Percentiles rank a stretch among this genome's conserved stretches.
Evolutionary conservation across 2,888 invertebrate genomes (phyloP).

Genomic region (Cremastinae sp.): DNA sequence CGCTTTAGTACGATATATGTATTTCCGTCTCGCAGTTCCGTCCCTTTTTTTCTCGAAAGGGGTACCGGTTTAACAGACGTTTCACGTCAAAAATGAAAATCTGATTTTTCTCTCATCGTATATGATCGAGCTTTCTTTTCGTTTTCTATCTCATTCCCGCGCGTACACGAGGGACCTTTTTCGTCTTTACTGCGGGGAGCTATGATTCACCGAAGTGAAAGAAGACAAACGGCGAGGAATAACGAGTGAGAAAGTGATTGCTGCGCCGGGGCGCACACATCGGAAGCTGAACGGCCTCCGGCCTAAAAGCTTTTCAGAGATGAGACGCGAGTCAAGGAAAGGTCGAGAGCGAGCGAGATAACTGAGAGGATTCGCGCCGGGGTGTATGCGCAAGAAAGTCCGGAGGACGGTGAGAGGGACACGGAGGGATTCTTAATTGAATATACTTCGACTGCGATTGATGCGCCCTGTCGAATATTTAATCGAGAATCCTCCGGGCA

Average conservation of each 20-base stretch:
- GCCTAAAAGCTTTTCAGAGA: conserved; percentile 50
- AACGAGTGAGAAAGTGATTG: conserved; percentile 55
- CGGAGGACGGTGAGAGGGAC: conserved; percentile 35
- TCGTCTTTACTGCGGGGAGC: conserved; percentile 5
- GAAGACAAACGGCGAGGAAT: conserved; percentile 44
- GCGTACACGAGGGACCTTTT: neutral
- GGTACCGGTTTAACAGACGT: too few relatives aligned
- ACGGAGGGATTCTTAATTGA: conserved; percentile 71
- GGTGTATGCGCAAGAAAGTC: conserved; percentile 20
- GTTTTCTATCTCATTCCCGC: too few relatives aligned
- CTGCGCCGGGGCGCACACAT: conserved; percentile 37
- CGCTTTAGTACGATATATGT: too few relatives aligned
- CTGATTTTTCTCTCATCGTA: too few relatives aligned
- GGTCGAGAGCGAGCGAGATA: conserved; percentile 24
- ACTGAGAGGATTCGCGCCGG: conserved; percentile 37
- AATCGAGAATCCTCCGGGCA: neutral
- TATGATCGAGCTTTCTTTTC: too few relatives aligned
- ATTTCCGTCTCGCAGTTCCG: too few relatives aligned
- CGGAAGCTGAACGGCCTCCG: conserved; percentile 52
- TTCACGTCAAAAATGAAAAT: too few relatives aligned
- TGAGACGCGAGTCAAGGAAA: conserved; percentile 23
- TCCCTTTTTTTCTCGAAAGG: too few relatives aligned
- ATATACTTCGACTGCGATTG: conserved; percentile 74
- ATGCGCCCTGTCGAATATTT: conserved; percentile 69
- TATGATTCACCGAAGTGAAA: conserved; percentile 41